Evolutionary conservation across 2,888 invertebrate species (phyloP), one percentile per base, ranked within the genome.

Genomic region (Cenopis cana): DNA sequence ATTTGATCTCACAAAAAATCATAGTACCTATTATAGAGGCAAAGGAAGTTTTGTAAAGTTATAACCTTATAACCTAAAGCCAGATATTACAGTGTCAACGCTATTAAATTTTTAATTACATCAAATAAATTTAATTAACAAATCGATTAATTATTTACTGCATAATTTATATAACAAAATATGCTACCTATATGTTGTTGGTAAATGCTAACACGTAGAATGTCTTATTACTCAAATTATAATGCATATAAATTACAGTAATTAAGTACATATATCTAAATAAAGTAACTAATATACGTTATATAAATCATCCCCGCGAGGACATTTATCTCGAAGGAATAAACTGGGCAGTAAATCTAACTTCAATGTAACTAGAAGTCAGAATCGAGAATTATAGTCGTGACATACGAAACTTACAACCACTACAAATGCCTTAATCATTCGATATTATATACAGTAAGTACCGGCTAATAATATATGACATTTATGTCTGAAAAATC

Each of bases 201-300:
- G 9, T 33, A 33, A 33, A 33, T 24, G 24, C 24, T n/a, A n/a
- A n/a, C n/a, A n/a, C n/a, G n/a, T 24, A 24, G 1, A 24, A 24
- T 24, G 24, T 24, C 4, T 24, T 24, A 24, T 24, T n/a, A n/a
- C n/a, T n/a, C n/a, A n/a, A 24, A 24, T 24, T 24, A 24, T 24
- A 24, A 50, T 29, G 33, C n/a, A 29, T 14, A 46, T 29, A 17
- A 50, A 50, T 52, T 50, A 18, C 50, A 62, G 18, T 62, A 52
- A 49, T 52, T 36, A 52, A 62, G 62, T 20, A 20, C 36, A n/a
- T n/a, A n/a, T n/a, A n/a, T n/a, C 50, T 52, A 62, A 33, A 62
- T 62, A 62, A 62, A 62, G 33, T 36, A 62, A 62, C 10, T 36
- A 62, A 36, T 52, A 36, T 52, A 36, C 36, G 33, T 62, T 20